Percentiles rank a stretch among this genome's conserved stretches.
Evolutionary conservation across 2,888 invertebrate genomes (phyloP).

Genomic region (Amphipoea lucens): DNA sequence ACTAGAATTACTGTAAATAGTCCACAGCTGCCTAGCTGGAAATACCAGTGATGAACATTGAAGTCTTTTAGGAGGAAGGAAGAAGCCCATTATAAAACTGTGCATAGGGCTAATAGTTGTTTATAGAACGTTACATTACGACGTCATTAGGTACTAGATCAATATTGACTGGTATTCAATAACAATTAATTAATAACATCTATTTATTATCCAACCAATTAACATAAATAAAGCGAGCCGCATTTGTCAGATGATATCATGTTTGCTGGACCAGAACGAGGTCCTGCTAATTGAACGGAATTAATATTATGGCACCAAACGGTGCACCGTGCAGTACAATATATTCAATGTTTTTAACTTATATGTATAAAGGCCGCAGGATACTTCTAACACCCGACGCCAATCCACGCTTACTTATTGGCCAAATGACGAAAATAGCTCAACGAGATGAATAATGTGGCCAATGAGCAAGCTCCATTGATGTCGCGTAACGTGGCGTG

Average conservation of each 20-base stretch:
- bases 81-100: not conserved
- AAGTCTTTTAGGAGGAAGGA: not conserved
- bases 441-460: no score
- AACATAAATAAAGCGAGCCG: slow-evolving; percentile 49
- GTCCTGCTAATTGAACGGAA: slow-evolving; percentile 74
- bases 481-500: no score
- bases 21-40: not conserved
- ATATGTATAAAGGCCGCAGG: no score
- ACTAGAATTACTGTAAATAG: not conserved
- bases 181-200: slow-evolving; percentile 16
- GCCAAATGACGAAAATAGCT: no score
- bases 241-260: slow-evolving; percentile 78
- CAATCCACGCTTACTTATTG: no score
- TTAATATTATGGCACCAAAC: slow-evolving; percentile 63
- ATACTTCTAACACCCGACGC: no score
- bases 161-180: slow-evolving; percentile 18
- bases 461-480: no score
- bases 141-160: not conserved
- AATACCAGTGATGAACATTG: not conserved
- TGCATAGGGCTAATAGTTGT: not conserved
- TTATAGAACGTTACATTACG: not conserved
- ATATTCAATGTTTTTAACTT: not conserved
- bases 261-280: slow-evolving; percentile 60
- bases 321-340: slow-evolving; percentile 32
- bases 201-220: slow-evolving; percentile 44